These are phyloP conservation scores for Pyrrhia umbra DNA, from an alignment of 2,888 invertebrate genomes.

Conservation along the genomic window DNA sequence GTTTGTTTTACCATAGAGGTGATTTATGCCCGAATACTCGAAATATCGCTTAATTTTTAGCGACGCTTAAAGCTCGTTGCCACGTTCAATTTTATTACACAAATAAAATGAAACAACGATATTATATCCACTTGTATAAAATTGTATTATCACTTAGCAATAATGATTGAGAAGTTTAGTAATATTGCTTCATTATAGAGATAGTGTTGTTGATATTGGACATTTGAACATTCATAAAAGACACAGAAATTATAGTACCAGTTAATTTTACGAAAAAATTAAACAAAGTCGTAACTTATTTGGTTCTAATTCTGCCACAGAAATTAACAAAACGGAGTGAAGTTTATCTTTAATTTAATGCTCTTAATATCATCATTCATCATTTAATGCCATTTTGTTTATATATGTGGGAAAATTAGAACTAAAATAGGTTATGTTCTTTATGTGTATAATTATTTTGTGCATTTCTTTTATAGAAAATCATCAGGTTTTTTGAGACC, in stretches of 20 bases:
- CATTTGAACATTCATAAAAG: background rate
- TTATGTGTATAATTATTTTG: too few relatives aligned
- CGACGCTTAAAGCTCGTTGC: background rate
- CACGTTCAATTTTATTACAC: too few relatives aligned
- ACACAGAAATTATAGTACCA: too few relatives aligned
- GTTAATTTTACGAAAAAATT: too few relatives aligned
- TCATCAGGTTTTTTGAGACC: too few relatives aligned
- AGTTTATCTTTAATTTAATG: too few relatives aligned
- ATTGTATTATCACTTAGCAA: conserved; percentile 55
- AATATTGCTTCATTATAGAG: conserved; percentile 23
- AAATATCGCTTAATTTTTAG: background rate
- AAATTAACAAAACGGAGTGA: too few relatives aligned
- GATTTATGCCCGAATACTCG: background rate
- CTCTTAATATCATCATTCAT: too few relatives aligned
- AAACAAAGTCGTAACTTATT: too few relatives aligned
- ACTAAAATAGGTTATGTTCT: background rate
- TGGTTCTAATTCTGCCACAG: too few relatives aligned
- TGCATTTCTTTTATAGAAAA: background rate
- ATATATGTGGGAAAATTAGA: too few relatives aligned
- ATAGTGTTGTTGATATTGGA: conserved; percentile 14
- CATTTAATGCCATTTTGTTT: too few relatives aligned
- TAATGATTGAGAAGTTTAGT: conserved; percentile 66
- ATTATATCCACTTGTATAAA: conserved; percentile 44
- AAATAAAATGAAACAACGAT: conserved; percentile 17
- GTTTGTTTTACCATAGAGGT: background rate